Conservation (phyloP, 1,140 invertebrate genomes). For the Sitodiplosis mosellana region DNA sequence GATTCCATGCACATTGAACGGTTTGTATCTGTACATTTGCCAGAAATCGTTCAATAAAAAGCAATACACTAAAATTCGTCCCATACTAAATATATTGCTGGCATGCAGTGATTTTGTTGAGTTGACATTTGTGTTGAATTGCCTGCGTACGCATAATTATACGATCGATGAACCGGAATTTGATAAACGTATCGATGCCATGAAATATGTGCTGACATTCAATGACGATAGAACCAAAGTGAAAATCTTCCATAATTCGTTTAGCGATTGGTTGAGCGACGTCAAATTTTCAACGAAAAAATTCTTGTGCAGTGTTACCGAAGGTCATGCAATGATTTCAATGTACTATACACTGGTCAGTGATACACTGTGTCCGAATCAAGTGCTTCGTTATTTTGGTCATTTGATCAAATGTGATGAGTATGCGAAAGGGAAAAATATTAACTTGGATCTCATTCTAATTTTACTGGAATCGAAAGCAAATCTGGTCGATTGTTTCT, state of each 20-base stretch:
- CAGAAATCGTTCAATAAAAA: slow-evolving; percentile 79
- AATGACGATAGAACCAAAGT: slow-evolving; percentile 38
- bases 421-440: slow-evolving; percentile 17
- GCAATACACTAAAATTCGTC: slow-evolving; percentile 61
- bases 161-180: slow-evolving; percentile 71
- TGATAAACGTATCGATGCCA: slow-evolving; percentile 55
- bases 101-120: slow-evolving; percentile 71
- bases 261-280: slow-evolving; percentile 85
- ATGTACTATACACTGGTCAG: slow-evolving; percentile 54
- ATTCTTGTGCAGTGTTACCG: slow-evolving; percentile 69
- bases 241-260: slow-evolving; percentile 75
- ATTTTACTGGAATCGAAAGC: slow-evolving; percentile 22
- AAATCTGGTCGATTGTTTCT: slow-evolving; percentile 23
- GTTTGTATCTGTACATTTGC: slow-evolving; percentile 86
- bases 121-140: slow-evolving; percentile 59
- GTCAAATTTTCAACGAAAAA: slow-evolving; percentile 93
- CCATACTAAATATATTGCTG: slow-evolving; percentile 70
- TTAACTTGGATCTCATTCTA: slow-evolving; percentile 21
- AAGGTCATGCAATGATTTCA: slow-evolving; percentile 78
- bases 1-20: slow-evolving; percentile 88
- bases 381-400: slow-evolving; percentile 18
- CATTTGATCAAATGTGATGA: slow-evolving; percentile 21
- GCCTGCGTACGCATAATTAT: slow-evolving; percentile 62
- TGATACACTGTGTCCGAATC: slow-evolving; percentile 22
- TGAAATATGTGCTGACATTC: slow-evolving; percentile 40